Evolutionary conservation across 1,140 invertebrate species (phyloP), one percentile per base, ranked within the genome.

Genomic region (Diachasmimorpha longicaudata): DNA sequence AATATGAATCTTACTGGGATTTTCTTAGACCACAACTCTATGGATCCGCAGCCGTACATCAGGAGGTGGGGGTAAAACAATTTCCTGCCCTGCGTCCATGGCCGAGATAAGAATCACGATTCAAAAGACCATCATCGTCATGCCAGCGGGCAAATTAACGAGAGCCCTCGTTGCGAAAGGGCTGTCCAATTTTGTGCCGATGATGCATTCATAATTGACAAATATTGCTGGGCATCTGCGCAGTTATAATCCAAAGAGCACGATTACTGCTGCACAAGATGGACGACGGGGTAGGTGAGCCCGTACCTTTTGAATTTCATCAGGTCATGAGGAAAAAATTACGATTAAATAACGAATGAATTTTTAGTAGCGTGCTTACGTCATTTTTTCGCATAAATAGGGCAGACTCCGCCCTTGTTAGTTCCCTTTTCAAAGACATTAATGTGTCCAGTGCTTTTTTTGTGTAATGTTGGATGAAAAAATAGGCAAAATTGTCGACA

Each of bases 171-270:
- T 63, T 63, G 58, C 58, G 58, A 63, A 63, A 63, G 21, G 6
- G 58, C 19, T 63, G 4, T 63, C 23, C 58, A 63, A 63, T 63
- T 63, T 63, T 19, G 19, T 8, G 14, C 14, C 58, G 23, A 63
- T 44, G 70, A 68, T 77, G 80, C 72, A 39, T 25, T 23, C 25
- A 55, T 66, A 74, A 74, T 74, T 31, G 72, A 46, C 16, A 66
- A 44, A 23, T 14, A 58, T 23, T 63, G 39, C 55, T 23, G 19
- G 55, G n/a, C 19, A 23, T 73, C 36, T 66, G 55, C 16, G 9
- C 25, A 63, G 31, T 63, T 25, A 25, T 23, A 63, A 63, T 63
- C 9, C 23, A 63, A 63, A 63, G 4, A 63, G 13, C 8, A 63
- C 58, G 31, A 63, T 63, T 31, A 3, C 23, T 4, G 19, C 9